Conservation (phyloP, 2,797 vertebrate genomes). For the Sebastes itinus region DNA sequence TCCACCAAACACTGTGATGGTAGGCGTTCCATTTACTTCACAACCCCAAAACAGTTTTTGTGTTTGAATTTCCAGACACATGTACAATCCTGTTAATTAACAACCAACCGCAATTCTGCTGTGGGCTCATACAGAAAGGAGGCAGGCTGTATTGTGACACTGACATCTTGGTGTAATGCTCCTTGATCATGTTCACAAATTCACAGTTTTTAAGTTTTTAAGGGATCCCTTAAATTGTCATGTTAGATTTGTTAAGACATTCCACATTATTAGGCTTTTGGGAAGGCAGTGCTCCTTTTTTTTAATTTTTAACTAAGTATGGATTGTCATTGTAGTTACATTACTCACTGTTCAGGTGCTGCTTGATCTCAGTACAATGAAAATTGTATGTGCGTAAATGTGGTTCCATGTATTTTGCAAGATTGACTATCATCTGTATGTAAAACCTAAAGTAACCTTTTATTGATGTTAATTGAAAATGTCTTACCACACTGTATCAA, state of each 20-base stretch:
- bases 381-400: slow-evolving; percentile 81
- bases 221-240: slow-evolving; percentile 75
- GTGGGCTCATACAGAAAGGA: slow-evolving; percentile 95
- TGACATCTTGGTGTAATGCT: slow-evolving; percentile 84
- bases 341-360: slow-evolving; percentile 81
- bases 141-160: slow-evolving; percentile 92
- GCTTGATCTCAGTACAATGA: slow-evolving; percentile 80
- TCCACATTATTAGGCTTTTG: slow-evolving; percentile 76
- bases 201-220: slow-evolving; percentile 70
- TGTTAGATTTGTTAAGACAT: slow-evolving; percentile 77
- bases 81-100: slow-evolving; percentile 72
- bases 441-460: slow-evolving; percentile 81
- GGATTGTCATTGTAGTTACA: slow-evolving; percentile 77
- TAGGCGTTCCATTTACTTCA: slow-evolving; percentile 80
- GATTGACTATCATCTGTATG: slow-evolving; percentile 83
- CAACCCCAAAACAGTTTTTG: slow-evolving; percentile 60
- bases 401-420: slow-evolving; percentile 82
- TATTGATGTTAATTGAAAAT: slow-evolving; percentile 83
- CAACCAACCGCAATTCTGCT: slow-evolving; percentile 89
- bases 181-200: slow-evolving; percentile 76
- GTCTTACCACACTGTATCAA: slow-evolving; percentile 82
- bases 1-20: slow-evolving; percentile 97
- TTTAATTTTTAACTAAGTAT: slow-evolving; percentile 64
- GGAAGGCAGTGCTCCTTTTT: slow-evolving; percentile 68
- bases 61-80: slow-evolving; percentile 64